Percentiles rank a stretch among this genome's conserved stretches.
phyloP scores from a whole-genome alignment of 2,888 invertebrate genomes.

The Drosophila cognata region DNA sequence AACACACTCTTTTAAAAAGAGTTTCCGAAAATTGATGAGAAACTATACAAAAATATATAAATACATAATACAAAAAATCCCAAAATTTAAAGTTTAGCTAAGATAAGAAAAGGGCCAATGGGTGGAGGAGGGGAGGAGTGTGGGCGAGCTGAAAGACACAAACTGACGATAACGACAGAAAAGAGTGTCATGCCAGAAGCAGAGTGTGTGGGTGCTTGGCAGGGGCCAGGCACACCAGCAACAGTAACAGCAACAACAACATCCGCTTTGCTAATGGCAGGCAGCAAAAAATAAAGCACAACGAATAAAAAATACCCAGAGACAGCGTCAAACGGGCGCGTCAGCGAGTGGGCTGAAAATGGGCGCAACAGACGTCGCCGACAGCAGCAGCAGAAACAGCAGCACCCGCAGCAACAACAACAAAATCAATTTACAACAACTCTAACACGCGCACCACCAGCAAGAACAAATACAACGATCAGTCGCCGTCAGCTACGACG shows the following conservation, averaged over 20 bases:
- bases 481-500: slow-evolving; percentile 34
- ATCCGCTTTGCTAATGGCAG: slow-evolving; percentile 80
- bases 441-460: slow-evolving; percentile 69
- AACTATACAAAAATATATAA: background rate
- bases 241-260: slow-evolving; percentile 57
- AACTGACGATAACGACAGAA: slow-evolving; percentile 31
- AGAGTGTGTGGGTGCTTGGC: slow-evolving; percentile 12
- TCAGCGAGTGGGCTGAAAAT: slow-evolving; percentile 83
- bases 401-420: slow-evolving; percentile 52
- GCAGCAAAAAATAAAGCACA: slow-evolving; percentile 47
- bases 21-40: slow-evolving; percentile 5
- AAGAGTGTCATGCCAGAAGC: slow-evolving; percentile 68
- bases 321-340: slow-evolving; percentile 56
- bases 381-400: slow-evolving; percentile 35
- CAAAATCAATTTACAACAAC: slow-evolving; percentile 77
- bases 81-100: slow-evolving; percentile 11
- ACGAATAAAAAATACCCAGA: slow-evolving; percentile 32
- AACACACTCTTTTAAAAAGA: background rate
- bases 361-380: slow-evolving; percentile 74
- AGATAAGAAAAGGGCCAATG: slow-evolving; percentile 59
- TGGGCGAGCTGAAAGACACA: slow-evolving; percentile 58
- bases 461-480: slow-evolving; percentile 70
- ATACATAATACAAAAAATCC: background rate
- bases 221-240: slow-evolving; percentile 21
- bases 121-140: slow-evolving; percentile 25